Base-by-base conservation (phyloP, 35 echinoderm and acorn worm species). In the Apostichopus californicus region DNA sequence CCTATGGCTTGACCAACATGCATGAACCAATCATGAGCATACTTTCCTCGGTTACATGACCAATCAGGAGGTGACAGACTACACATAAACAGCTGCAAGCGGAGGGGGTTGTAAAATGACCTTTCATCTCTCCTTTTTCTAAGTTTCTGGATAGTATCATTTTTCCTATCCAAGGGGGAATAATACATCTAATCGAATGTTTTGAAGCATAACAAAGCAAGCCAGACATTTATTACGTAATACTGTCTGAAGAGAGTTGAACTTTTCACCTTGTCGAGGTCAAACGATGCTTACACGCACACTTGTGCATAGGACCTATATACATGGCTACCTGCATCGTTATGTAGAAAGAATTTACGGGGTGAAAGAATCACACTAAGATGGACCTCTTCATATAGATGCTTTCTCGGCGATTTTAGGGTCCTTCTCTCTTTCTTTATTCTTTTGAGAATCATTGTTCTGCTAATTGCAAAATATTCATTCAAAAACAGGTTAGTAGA, bases 181-280 rank as follows among this genome's bases (percentile, higher is more conserved):
- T 46, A 80, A 80, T 80, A 80, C 22, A n/a, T 14, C 53, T 68
- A 68, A 68, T 68, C 14, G 78, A 80, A 80, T 80, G 78, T 80
- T 80, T 80, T 54, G 24, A 80, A 46, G n/a, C 78, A 46, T 25
- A 80, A 25, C 78, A 25, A 5, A 80, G 22, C 34, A 25, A 25
- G 5, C 53, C 78, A 21, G 78, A 80, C 78, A 25, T 80, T 18
- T 14, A 34, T 80, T 80, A 80, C 78, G 78, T 80, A 80, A 80
- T 34, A 80, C 78, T 34, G 78, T 80, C 78, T 80, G 78, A 54
- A 80, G 53, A 46, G 78, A 25, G 6, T n/a, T 80, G 78, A 80
- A 80, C 78, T 80, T 80, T 80, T 80, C 78, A 80, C 78, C 78
- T 80, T 34, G 22, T 4, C 24, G 53, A 80, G 78, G 78, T 34